A percentile compares a stretch with the other conserved stretches of the same genome.
Evolutionary conservation across 2,113 vertebrate genomes (phyloP).

Genomic region (Lagopus leucura): DNA sequence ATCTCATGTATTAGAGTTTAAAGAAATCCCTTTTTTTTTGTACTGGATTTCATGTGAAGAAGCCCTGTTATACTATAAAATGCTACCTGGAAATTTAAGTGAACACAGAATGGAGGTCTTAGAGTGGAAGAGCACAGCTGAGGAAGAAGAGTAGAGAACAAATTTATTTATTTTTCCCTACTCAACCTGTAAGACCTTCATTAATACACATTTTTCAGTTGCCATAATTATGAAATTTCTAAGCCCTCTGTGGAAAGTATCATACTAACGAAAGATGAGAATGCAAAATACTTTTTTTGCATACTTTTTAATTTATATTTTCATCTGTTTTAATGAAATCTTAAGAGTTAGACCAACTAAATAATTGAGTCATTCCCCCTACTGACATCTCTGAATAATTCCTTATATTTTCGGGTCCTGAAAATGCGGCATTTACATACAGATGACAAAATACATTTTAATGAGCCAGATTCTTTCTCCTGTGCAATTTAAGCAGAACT

Average conservation of each 20-base stretch:
- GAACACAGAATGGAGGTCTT: not conserved
- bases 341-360: constrained; percentile 32
- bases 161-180: not conserved
- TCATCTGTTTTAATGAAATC: not conserved
- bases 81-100: not conserved
- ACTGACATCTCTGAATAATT: constrained; percentile 29
- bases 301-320: constrained; percentile 18
- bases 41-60: not conserved
- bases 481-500: not conserved
- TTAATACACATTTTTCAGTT: not conserved
- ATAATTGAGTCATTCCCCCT: not conserved
- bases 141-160: not conserved
- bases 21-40: not conserved
- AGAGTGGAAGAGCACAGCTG: not conserved
- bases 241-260: not conserved
- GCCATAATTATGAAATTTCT: not conserved
- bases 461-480: not conserved
- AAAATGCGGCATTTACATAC: constrained; percentile 31
- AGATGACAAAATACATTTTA: constrained; percentile 49
- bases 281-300: constrained; percentile 3
- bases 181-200: not conserved
- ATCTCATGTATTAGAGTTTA: not conserved
- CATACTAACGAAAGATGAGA: not conserved
- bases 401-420: not conserved
- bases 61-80: not conserved